Evolutionary conservation across 2,888 invertebrate species (phyloP).

Genomic region (Ectemnius continuus): DNA sequence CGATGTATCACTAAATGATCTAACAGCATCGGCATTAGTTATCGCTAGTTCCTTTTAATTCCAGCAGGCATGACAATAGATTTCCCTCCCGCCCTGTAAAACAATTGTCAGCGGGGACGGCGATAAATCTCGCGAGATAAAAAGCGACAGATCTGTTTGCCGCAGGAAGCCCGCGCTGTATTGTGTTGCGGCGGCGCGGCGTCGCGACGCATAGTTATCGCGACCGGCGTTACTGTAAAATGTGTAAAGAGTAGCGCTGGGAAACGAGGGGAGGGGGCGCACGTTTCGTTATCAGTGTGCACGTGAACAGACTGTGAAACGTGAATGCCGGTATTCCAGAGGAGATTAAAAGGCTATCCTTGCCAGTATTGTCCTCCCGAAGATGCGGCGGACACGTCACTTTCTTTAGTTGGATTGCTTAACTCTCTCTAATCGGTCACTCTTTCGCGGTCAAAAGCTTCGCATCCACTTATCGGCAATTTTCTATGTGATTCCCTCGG

Average conservation of each 20-base stretch:
- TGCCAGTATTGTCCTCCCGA: background rate
- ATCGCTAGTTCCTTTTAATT: background rate
- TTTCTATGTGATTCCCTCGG: background rate
- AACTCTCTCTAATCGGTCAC: background rate
- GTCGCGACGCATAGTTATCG: background rate
- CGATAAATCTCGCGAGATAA: background rate
- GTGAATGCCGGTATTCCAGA: conserved; percentile 12
- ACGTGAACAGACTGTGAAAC: conserved; percentile 35
- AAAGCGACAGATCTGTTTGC: conserved; percentile 1
- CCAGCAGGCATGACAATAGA: background rate
- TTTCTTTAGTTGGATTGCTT: background rate
- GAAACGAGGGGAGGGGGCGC: background rate
- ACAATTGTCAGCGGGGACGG: background rate
- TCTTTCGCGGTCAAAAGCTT: background rate
- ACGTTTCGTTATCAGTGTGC: conserved; percentile 4
- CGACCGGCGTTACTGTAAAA: background rate
- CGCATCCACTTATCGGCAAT: background rate
- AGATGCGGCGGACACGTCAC: background rate
- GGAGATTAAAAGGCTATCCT: conserved; percentile 21
- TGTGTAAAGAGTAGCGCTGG: conserved; percentile 20
- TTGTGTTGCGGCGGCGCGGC: background rate
- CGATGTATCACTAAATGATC: too few relatives aligned
- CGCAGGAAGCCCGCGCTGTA: background rate
- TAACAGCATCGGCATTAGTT: background rate
- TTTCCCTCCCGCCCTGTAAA: background rate